Evolutionary conservation across 2,888 invertebrate genomes (phyloP), one percentile per base, ranked within the genome.

Genomic region (Ectobius pallidus): DNA sequence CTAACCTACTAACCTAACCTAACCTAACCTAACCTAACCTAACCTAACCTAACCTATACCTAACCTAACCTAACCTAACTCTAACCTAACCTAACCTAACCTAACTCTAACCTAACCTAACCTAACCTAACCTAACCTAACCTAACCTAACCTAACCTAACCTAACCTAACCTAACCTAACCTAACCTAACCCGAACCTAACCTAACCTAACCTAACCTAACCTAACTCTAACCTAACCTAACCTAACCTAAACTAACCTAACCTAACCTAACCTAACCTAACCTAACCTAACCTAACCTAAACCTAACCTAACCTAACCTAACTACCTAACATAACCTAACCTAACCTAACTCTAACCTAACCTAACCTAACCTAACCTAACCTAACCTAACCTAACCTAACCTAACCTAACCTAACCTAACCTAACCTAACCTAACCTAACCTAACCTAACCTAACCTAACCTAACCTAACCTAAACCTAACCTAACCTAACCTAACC

Each of bases 301-400:
- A 72, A 75, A 78, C 73, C 76, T 74, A 74, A 77, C 76, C 76
- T 73, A 74, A 77, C 75, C 77, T 69, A 76, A 77, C 75, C 77
- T 75, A 76, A 77, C 77, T 76, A 69, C 76, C 77, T 55, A 73
- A 76, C 74, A 75, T 75, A 71, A 76, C 42, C 67, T 67, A 67
- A 76, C 76, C 75, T 71, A 78, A 77, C 77, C 76, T 74, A 78
- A 76, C 42, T 25, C 22, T 7, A 67, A 39, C 75, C 75, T 75
- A 77, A 73, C 73, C 75, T 65, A 69, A 73, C 75, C 76, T 74
- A 78, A 78, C 76, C 77, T 75, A 78, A 77, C 76, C 77, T 76
- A 77, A 76, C 77, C 77, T 73, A 76, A 77, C 75, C 75, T 75
- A 75, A 77, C 73, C 74, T 69, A 73, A 75, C 75, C 75, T 72